Evolutionary conservation across 1,140 invertebrate species (phyloP), one percentile per base, ranked within the genome.

Genomic region (Brachionus plicatilis): DNA sequence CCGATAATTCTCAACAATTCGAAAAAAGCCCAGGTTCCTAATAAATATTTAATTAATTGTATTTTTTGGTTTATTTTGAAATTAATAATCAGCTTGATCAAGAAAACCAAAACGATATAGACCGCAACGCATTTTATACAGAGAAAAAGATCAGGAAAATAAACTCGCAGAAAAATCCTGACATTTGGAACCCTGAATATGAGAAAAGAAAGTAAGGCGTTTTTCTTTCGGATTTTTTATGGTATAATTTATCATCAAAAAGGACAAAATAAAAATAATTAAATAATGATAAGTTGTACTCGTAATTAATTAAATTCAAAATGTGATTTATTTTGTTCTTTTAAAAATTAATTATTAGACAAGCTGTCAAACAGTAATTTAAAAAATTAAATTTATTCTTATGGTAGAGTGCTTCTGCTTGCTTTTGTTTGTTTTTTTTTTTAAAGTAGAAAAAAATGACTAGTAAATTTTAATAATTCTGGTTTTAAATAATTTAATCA

Each of bases 101-200:
- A 76, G 72, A 76, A 27, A n/a, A 76, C 53, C 72, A 76, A 41
- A 43, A 72, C 17, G 68, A 72, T 20, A 41, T 72, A 9, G 68
- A 72, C 20, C 29, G 68, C 4, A 14, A 43, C 24, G 37, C 9
- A 8, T 6, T 43, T 72, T 41, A 20, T 43, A 20, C 41, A 5
- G 68, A 72, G 17, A 72, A 43, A 72, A 72, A 72, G 41, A 72
- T 72, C 14, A 72, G n/a, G 12, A 72, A 72, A 72, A 72, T 72
- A 43, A 72, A 43, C 11, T 72, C 68, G 3, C 33, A 72, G 17
- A 72, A 72, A 72, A 72, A 72, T 24, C 37, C 68, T 43, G 68
- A 72, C 43, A 72, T 72, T 43, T 72, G 68, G 68, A 72, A 72
- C 43, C 29, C 29, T 3, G 68, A 72, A 41, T 72, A 41, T 41